phyloP scores from a whole-genome alignment of 1,140 invertebrate genomes.

The Tetranychus cinnabarinus region DNA sequence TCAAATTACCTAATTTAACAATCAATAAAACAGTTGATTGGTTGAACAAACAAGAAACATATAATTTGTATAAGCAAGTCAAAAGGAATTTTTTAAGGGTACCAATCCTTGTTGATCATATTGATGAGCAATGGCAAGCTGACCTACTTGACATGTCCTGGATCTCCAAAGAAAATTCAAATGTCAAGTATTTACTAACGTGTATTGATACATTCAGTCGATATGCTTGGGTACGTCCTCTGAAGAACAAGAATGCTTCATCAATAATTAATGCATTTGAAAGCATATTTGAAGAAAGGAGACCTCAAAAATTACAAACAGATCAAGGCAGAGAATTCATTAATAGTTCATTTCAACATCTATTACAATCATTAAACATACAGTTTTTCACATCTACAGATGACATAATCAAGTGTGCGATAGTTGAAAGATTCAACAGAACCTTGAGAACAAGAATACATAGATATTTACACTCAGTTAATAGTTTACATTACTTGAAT shows the following conservation, averaged over 20 bases:
- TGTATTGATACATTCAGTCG: slow-evolving; percentile 15
- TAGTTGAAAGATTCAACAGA: slow-evolving; percentile 24
- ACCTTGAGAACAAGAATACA: slow-evolving; percentile 24
- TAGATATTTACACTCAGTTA: not conserved
- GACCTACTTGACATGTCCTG: slow-evolving; percentile 11
- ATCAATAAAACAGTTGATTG: slow-evolving; percentile 8
- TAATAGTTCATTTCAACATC: too few species aligned
- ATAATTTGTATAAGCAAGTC: slow-evolving; percentile 12
- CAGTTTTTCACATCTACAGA: not conserved
- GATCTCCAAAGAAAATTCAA: slow-evolving; percentile 10
- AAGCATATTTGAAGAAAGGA: slow-evolving; percentile 7
- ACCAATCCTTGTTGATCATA: slow-evolving; percentile 3
- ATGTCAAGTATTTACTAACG: slow-evolving; percentile 12
- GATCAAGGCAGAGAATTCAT: too few species aligned
- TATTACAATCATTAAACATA: too few species aligned
- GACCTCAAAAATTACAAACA: too few species aligned
- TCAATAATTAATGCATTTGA: slow-evolving; percentile 7
- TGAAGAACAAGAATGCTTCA: slow-evolving; percentile 11
- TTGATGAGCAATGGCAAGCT: slow-evolving; percentile 2
- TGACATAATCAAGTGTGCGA: slow-evolving; percentile 22
- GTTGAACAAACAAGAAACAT: slow-evolving; percentile 9
- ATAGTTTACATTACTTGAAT: too few species aligned
- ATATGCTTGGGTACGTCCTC: slow-evolving; percentile 11
- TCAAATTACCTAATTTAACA: not conserved
- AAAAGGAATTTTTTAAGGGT: slow-evolving; percentile 12